Evolutionary conservation across 2,888 invertebrate species (phyloP).

Genomic region (Drosophila histrio): DNA sequence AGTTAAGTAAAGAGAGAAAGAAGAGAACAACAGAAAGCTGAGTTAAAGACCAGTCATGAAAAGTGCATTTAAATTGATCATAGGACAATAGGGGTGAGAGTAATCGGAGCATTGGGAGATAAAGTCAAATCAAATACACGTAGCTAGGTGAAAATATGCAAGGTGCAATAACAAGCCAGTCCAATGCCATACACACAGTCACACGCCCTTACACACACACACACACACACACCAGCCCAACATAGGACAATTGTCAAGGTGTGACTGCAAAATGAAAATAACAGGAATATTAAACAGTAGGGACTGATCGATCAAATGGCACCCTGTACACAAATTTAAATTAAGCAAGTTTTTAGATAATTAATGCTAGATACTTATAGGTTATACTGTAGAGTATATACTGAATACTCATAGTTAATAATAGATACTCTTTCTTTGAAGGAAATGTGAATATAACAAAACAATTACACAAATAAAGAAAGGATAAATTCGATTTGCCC

Average conservation of each 20-base stretch:
- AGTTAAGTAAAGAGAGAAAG: conserved; percentile 16
- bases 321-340: background rate
- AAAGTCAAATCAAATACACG: conserved; percentile 58
- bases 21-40: conserved; percentile 19
- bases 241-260: conserved; percentile 57
- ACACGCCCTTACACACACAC: background rate
- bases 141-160: conserved; percentile 51
- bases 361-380: too few relatives aligned
- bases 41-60: conserved; percentile 38
- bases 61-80: conserved; percentile 66
- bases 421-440: too few relatives aligned
- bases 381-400: background rate
- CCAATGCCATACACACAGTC: conserved; percentile 17
- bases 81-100: background rate
- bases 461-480: too few relatives aligned
- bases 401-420: too few relatives aligned
- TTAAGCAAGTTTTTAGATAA: background rate
- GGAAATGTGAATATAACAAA: too few relatives aligned
- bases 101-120: conserved; percentile 30
- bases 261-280: conserved; percentile 22
- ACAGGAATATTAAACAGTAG: background rate
- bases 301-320: background rate
- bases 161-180: conserved; percentile 56
- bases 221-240: background rate
- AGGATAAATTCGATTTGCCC: too few relatives aligned